Conservation (phyloP, 2,113 vertebrate species). For the Zosterops pallidus region DNA sequence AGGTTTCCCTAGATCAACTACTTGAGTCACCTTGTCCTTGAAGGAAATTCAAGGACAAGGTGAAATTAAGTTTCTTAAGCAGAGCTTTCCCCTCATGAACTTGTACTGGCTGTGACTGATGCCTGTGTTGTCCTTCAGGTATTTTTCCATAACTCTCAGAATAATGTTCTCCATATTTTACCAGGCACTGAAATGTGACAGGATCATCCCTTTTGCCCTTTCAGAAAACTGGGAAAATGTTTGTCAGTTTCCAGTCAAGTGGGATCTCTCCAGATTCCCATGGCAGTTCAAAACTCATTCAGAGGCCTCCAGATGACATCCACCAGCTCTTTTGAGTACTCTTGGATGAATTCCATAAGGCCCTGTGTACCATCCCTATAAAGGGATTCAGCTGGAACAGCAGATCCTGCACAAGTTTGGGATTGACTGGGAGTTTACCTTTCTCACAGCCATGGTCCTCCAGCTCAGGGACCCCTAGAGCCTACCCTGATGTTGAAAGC, state of each 20-base stretch:
- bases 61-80: background rate
- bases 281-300: background rate
- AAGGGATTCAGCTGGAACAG: background rate
- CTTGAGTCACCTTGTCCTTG: background rate
- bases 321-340: background rate
- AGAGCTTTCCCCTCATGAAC: background rate
- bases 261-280: background rate
- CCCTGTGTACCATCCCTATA: background rate
- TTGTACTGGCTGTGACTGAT: background rate
- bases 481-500: background rate
- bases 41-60: background rate
- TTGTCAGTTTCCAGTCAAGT: background rate
- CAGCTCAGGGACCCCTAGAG: background rate
- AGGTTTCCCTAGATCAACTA: background rate
- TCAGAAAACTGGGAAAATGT: background rate
- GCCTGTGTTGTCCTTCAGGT: background rate
- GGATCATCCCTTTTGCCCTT: background rate
- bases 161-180: background rate
- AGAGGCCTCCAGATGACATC: background rate
- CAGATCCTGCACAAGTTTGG: background rate
- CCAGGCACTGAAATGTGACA: background rate
- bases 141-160: background rate
- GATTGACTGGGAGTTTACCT: background rate
- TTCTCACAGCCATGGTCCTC: background rate
- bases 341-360: background rate